Evolutionary conservation across 2,113 vertebrate genomes (phyloP).

Genomic region (Xyrauchen texanus): DNA sequence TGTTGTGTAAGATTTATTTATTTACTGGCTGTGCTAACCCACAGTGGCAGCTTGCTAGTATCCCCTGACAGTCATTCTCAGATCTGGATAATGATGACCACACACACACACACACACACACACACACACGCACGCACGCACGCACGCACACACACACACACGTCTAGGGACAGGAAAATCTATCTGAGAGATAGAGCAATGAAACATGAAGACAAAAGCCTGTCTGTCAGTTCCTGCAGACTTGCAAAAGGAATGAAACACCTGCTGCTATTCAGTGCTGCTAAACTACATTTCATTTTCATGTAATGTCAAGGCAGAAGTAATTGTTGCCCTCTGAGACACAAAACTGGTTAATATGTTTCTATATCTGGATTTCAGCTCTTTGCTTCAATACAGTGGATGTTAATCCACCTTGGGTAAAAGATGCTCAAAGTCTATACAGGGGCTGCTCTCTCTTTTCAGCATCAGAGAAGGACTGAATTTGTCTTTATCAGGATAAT

Average conservation of each 20-base stretch:
- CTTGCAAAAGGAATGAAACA: constrained; percentile 21
- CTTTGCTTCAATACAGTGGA: constrained; percentile 31
- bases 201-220: constrained; percentile 12
- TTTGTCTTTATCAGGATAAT: constrained; percentile 35
- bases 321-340: constrained; percentile 33
- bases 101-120: neutral
- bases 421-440: constrained; percentile 19
- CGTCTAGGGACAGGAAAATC: constrained; percentile 5
- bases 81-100: constrained; percentile 6
- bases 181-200: constrained; percentile 8
- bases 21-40: neutral
- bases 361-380: constrained; percentile 2
- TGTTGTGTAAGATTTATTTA: neutral
- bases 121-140: too few species aligned
- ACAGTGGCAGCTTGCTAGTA: constrained; percentile 2
- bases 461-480: constrained; percentile 1
- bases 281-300: constrained; percentile 30
- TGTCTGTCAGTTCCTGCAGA: neutral
- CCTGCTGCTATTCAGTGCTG: constrained; percentile 20
- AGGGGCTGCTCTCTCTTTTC: constrained; percentile 19
- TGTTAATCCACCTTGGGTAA: constrained; percentile 30
- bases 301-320: constrained; percentile 5
- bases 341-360: constrained; percentile 28
- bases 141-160: neutral
- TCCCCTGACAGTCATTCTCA: constrained; percentile 16